phyloP scores from a whole-genome alignment of 2,888 invertebrate species.

The Leucania comma region DNA sequence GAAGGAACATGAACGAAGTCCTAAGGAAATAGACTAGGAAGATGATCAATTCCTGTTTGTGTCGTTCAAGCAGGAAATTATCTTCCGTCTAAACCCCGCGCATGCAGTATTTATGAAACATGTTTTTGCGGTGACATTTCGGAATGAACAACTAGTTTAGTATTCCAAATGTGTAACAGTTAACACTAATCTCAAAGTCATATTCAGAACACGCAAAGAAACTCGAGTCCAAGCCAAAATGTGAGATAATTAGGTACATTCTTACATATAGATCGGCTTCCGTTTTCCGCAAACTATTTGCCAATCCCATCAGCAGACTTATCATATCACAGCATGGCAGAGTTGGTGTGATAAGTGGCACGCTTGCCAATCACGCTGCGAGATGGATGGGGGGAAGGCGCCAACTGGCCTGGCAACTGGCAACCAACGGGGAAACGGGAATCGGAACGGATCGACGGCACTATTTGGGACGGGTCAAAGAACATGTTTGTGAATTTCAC shows the following conservation, averaged over 20 bases:
- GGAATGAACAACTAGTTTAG: background rate
- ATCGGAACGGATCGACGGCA: constrained; percentile 8
- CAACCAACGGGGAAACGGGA: constrained; percentile 49
- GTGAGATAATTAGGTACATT: constrained; percentile 45
- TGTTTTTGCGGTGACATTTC: background rate
- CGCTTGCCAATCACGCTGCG: constrained; percentile 68
- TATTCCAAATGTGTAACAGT: background rate
- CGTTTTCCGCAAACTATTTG: constrained; percentile 58
- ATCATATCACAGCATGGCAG: constrained; percentile 39
- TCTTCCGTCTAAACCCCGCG: background rate
- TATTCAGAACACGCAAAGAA: constrained; percentile 39
- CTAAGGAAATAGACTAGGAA: background rate
- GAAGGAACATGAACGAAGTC: background rate
- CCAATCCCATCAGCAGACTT: constrained; percentile 49
- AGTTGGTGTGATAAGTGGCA: constrained; percentile 42
- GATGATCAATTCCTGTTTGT: background rate
- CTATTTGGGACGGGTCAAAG: constrained; percentile 37
- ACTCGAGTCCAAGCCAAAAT: constrained; percentile 33
- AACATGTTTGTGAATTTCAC: constrained; percentile 41
- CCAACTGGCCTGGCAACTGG: constrained; percentile 68
- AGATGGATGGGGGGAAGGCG: constrained; percentile 74
- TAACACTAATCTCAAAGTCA: constrained; percentile 20
- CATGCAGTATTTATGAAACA: background rate
- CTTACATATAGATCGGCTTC: constrained; percentile 31
- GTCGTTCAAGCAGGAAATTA: background rate